Conservation (phyloP, 1,140 invertebrate species). For the Tenebrio molitor region DNA sequence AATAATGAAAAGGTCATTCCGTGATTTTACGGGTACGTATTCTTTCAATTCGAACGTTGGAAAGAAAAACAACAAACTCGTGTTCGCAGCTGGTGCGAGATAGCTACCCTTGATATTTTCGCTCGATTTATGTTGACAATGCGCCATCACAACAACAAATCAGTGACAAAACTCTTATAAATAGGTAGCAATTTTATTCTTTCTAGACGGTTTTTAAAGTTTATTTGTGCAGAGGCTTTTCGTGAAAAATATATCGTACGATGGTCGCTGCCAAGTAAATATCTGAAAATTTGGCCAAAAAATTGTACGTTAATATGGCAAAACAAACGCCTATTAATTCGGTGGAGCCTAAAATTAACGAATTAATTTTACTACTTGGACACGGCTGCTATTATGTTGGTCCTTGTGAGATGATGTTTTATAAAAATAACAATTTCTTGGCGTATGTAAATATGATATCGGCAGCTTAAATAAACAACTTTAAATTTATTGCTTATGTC, state of each 20-base stretch:
- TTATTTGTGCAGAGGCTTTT: background rate
- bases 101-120: conserved; percentile 46
- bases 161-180: conserved; percentile 33
- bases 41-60: background rate
- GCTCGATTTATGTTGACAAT: conserved; percentile 32
- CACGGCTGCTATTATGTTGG: no score
- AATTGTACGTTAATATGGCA: background rate
- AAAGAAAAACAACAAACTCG: conserved; percentile 18
- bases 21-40: conserved; percentile 17
- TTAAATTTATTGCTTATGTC: conserved; percentile 54
- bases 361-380: no score
- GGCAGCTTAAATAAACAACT: conserved; percentile 11
- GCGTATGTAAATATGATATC: conserved; percentile 5
- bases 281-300: background rate
- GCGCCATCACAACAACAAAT: conserved; percentile 19
- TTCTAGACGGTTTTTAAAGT: background rate
- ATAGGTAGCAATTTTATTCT: conserved; percentile 36
- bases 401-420: no score
- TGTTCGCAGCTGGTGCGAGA: background rate
- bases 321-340: no score
- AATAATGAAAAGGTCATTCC: conserved; percentile 20
- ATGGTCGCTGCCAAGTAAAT: background rate
- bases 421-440: conserved; percentile 1
- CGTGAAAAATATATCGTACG: background rate
- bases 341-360: no score